These are phyloP conservation scores for Zalophus californianus DNA, from an alignment of 2,797 vertebrate species.

Conservation along the genomic window DNA sequence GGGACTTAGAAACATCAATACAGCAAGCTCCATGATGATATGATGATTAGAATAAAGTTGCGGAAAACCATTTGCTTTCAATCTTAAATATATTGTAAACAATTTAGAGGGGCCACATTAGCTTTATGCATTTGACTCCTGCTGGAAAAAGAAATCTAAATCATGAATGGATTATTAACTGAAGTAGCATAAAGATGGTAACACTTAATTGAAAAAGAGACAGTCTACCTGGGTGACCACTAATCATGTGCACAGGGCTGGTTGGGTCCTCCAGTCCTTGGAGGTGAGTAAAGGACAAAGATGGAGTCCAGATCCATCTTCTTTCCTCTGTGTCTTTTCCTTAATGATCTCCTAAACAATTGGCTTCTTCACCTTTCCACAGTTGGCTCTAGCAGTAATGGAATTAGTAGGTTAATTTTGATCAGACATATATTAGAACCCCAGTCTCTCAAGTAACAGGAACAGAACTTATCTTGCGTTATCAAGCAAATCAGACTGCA, in stretches of 20 bases:
- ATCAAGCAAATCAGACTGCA: neutral
- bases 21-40: neutral
- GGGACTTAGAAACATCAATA: conserved; percentile 36
- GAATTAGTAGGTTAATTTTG: conserved; percentile 50
- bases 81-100: conserved; percentile 27
- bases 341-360: neutral
- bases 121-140: neutral
- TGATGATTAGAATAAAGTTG: conserved; percentile 40
- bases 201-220: conserved; percentile 27
- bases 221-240: neutral
- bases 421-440: neutral
- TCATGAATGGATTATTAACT: conserved; percentile 40
- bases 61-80: conserved; percentile 50
- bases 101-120: conserved; percentile 5
- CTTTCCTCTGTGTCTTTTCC: neutral
- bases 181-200: conserved; percentile 4
- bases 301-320: neutral
- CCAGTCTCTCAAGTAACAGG: neutral
- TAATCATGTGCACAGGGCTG: neutral
- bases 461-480: neutral
- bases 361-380: neutral
- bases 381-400: neutral
- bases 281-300: neutral
- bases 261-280: neutral
- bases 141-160: conserved; percentile 23